A percentile compares a stretch with the other conserved stretches of the same genome.
Evolutionary conservation across 2,888 invertebrate genomes (phyloP).

Genomic region (Torymus auratus): DNA sequence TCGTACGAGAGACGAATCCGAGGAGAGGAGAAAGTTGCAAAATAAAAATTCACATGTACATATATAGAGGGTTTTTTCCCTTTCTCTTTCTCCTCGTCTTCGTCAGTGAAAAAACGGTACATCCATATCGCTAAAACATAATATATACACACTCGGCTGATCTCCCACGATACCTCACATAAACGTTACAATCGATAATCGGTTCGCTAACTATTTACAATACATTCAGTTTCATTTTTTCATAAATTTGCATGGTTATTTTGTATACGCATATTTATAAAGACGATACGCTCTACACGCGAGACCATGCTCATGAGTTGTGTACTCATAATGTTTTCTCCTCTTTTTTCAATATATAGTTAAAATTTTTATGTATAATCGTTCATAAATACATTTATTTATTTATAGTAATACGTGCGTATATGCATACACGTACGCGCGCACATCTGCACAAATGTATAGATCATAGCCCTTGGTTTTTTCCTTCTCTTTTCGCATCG

Average conservation of each 20-base stretch:
- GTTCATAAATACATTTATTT: constrained; percentile 63
- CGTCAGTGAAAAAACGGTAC: constrained; percentile 49
- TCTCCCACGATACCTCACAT: constrained; percentile 25
- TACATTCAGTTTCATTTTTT: constrained; percentile 64
- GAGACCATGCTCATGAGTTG: constrained; percentile 27
- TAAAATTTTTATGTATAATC: constrained; percentile 61
- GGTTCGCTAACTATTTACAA: constrained; percentile 67
- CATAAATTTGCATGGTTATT: constrained; percentile 60
- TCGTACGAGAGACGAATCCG: constrained; percentile 15
- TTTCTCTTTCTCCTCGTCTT: constrained; percentile 49
- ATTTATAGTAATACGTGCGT: constrained; percentile 53
- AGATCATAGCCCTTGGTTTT: constrained; percentile 60
- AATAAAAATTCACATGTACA: constrained; percentile 64
- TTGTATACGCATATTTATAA: constrained; percentile 62
- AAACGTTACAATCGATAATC: constrained; percentile 34
- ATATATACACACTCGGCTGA: constrained; percentile 42
- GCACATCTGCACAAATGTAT: constrained; percentile 49
- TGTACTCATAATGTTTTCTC: constrained; percentile 44
- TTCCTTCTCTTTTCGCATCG: constrained; percentile 18
- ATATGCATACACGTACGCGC: constrained; percentile 33
- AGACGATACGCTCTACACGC: constrained; percentile 36
- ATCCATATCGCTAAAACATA: constrained; percentile 37
- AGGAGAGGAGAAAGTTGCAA: constrained; percentile 27
- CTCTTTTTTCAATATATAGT: constrained; percentile 49
- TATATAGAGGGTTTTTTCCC: constrained; percentile 57